Evolutionary conservation across 2,888 invertebrate genomes (phyloP).

Genomic region (Conchocele bisecta): DNA sequence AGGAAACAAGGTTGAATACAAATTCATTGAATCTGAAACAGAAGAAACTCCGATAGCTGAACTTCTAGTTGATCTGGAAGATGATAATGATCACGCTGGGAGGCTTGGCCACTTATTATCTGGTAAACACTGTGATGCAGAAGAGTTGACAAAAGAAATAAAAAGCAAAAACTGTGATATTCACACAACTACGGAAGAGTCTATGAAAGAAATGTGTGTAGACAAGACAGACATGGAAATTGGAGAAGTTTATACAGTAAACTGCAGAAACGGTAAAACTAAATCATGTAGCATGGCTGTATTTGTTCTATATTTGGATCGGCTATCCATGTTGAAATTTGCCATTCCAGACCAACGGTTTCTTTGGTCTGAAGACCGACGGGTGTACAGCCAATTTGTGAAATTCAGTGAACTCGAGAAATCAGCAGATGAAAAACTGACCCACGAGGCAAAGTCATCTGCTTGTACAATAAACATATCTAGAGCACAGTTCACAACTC

Average conservation of each 20-base stretch:
- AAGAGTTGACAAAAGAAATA: no score
- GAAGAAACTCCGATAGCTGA: background rate
- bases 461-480: no score
- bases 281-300: background rate
- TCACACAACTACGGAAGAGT: no score
- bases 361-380: constrained; percentile 66
- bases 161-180: no score
- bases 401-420: background rate
- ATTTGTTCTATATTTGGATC: constrained; percentile 50
- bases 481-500: constrained; percentile 32
- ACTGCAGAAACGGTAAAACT: background rate
- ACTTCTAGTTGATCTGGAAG: background rate
- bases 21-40: background rate
- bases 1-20: no score
- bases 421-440: background rate
- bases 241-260: no score
- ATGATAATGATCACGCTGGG: background rate
- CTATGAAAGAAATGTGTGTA: no score
- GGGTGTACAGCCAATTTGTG: constrained; percentile 49
- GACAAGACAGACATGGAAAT: no score
- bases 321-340: constrained; percentile 18
- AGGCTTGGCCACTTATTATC: no score
- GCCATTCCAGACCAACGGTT: constrained; percentile 56
- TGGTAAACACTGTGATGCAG: no score
- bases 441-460: no score